Conservation (phyloP, 2,113 vertebrate genomes). For the Delphinapterus leucas region DNA sequence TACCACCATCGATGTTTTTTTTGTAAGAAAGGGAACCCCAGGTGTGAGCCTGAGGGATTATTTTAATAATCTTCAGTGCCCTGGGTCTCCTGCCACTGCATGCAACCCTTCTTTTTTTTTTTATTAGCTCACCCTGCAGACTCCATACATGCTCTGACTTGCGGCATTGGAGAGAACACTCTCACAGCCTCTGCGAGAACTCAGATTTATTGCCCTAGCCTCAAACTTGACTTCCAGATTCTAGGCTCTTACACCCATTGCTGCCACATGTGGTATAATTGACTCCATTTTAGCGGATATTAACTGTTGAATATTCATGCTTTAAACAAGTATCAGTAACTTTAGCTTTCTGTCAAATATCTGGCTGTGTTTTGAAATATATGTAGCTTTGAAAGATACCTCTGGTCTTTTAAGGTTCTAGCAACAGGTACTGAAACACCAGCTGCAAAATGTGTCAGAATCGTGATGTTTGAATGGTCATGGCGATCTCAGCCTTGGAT, state of each 20-base stretch:
- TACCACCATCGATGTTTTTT: neutral
- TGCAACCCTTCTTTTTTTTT: neutral
- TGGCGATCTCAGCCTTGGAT: slow-evolving; percentile 1
- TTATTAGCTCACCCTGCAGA: neutral
- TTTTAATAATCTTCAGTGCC: slow-evolving; percentile 12
- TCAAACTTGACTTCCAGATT: slow-evolving; percentile 17
- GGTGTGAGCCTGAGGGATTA: neutral
- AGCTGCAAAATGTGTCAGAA: neutral
- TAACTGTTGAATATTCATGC: neutral
- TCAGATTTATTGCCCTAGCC: neutral
- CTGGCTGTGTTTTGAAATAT: slow-evolving; percentile 40
- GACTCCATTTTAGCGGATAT: neutral
- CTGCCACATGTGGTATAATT: neutral
- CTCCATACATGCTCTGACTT: neutral
- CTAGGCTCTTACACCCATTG: neutral
- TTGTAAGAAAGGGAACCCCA: neutral
- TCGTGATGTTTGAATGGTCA: slow-evolving; percentile 44
- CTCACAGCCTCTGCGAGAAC: neutral
- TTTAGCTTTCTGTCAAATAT: neutral
- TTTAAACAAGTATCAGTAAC: neutral
- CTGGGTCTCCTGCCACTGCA: neutral
- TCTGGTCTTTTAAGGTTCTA: neutral
- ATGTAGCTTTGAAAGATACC: slow-evolving; percentile 45
- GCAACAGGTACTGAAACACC: neutral
- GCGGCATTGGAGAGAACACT: neutral